Evolutionary conservation across 2,888 invertebrate genomes (phyloP), one percentile per base, ranked within the genome.

Genomic region (Pasiphila rectangulata): DNA sequence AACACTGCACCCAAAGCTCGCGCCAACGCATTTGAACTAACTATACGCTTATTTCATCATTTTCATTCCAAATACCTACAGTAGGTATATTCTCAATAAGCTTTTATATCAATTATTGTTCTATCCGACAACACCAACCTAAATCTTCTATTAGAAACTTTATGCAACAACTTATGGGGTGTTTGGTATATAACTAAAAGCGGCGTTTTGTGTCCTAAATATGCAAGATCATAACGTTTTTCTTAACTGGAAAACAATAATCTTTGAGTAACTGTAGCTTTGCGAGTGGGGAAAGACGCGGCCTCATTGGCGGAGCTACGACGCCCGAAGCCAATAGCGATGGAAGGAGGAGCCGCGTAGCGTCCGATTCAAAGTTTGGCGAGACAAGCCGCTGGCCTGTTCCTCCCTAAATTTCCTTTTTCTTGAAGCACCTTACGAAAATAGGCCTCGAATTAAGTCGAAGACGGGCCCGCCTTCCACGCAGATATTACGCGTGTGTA

Each of bases 301-400:
- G 72, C 61, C 74, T 75, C 72, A 87, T 87, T 87, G 86, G 86
- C 61, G 69, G 79, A 70, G 64, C 69, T 65, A 54, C 51, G 57
- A 64, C 75, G 78, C 69, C 65, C 69, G 67, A 79, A 72, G 69
- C 86, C 86, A 86, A 86, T 85, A 58, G 83, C 80, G 74, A 57
- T 66, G 62, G 74, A 74, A 85, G 86, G 86, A 81, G 86, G 86
- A 75, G 85, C 61, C 81, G 74, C 59, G 56, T 62, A 62, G 64
- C 64, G 74, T 67, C 67, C 69, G 72, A 68, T 69, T 72, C 62
- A 67, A 83, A 85, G 71, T 84, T 84, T 68, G 73, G 75, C 69
- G 72, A 77, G 76, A 77, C 70, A 68, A 63, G 69, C 65, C 63
- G 62, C 66, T 69, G 69, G 46, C 41, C 16, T 42, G 40, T 37